Evolutionary conservation across 2,113 vertebrate species (phyloP).

Genomic region (Macquaria ambigua): DNA sequence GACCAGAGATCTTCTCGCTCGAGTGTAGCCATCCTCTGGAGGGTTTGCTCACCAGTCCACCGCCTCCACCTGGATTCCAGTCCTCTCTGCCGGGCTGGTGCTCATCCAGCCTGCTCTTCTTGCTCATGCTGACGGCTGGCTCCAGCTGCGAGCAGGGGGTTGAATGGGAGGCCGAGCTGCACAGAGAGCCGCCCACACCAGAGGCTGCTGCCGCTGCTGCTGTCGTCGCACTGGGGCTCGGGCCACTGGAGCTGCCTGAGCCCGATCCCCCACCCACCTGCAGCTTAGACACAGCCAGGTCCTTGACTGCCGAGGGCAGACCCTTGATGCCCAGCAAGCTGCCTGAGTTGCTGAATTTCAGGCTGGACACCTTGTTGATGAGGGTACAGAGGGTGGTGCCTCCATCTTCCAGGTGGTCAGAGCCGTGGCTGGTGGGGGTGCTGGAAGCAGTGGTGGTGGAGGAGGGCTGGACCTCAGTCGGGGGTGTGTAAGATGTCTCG

Average conservation of each 20-base stretch:
- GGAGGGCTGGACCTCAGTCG: conserved; percentile 84
- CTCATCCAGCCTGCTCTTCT: conserved; percentile 89
- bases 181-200: conserved; percentile 84
- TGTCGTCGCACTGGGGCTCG: conserved; percentile 81
- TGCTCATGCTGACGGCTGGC: conserved; percentile 85
- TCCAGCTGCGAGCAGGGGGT: conserved; percentile 90
- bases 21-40: conserved; percentile 92
- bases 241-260: conserved; percentile 80
- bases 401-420: conserved; percentile 94
- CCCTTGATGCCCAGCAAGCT: conserved; percentile 94
- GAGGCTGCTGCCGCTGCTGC: conserved; percentile 79
- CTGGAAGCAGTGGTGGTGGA: conserved; percentile 79
- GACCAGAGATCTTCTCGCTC: conserved; percentile 96
- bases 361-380: conserved; percentile 98
- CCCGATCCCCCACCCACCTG: conserved; percentile 90
- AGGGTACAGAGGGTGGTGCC: conserved; percentile 94
- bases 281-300: conserved; percentile 96
- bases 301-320: conserved; percentile 96
- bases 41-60: conserved; percentile 88
- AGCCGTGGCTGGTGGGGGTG: conserved; percentile 66
- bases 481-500: conserved; percentile 89
- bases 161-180: conserved; percentile 87
- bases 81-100: conserved; percentile 87
- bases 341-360: conserved; percentile 95
- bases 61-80: conserved; percentile 85